These are phyloP conservation scores for Amblyopsis hoosieri DNA, from an alignment of 2,797 vertebrate genomes.

Conservation along the genomic window DNA sequence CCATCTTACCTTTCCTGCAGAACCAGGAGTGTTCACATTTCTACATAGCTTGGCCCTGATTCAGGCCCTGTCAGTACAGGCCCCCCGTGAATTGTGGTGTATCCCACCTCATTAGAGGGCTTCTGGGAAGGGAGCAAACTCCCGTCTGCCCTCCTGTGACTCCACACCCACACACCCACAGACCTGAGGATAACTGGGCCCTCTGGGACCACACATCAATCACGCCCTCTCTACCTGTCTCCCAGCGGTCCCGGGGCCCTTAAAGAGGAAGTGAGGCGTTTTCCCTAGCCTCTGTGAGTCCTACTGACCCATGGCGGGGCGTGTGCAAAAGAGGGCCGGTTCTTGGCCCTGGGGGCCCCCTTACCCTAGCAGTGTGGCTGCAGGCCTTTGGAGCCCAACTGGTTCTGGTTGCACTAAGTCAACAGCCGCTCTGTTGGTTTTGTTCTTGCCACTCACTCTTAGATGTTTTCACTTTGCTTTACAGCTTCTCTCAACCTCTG, in stretches of 20 bases:
- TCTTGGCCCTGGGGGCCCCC: slow-evolving; percentile 2
- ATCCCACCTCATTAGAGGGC: not conserved
- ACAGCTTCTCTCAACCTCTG: not conserved
- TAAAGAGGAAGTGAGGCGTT: slow-evolving; percentile 34
- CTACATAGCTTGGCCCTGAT: too few species aligned
- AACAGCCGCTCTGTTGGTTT: slow-evolving; percentile 9
- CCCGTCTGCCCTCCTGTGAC: too few species aligned
- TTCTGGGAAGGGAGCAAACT: not conserved
- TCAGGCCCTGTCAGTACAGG: too few species aligned
- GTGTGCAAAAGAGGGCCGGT: slow-evolving; percentile 1
- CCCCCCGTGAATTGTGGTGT: too few species aligned
- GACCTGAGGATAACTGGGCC: not conserved
- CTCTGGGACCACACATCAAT: slow-evolving; percentile 37
- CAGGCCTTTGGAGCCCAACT: slow-evolving; percentile 6
- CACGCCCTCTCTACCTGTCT: slow-evolving; percentile 36
- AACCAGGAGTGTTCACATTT: too few species aligned
- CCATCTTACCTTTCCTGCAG: too few species aligned
- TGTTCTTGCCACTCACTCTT: slow-evolving; percentile 3
- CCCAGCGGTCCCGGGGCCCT: slow-evolving; percentile 13
- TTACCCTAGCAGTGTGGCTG: slow-evolving; percentile 27
- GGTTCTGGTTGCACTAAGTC: slow-evolving; percentile 6
- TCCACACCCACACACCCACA: not conserved
- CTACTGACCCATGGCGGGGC: slow-evolving; percentile 39
- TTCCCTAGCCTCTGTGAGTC: slow-evolving; percentile 18
- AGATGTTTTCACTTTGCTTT: slow-evolving; percentile 3